Base-by-base conservation (phyloP, 2,113 vertebrate genomes). In the Cathartes aura region DNA sequence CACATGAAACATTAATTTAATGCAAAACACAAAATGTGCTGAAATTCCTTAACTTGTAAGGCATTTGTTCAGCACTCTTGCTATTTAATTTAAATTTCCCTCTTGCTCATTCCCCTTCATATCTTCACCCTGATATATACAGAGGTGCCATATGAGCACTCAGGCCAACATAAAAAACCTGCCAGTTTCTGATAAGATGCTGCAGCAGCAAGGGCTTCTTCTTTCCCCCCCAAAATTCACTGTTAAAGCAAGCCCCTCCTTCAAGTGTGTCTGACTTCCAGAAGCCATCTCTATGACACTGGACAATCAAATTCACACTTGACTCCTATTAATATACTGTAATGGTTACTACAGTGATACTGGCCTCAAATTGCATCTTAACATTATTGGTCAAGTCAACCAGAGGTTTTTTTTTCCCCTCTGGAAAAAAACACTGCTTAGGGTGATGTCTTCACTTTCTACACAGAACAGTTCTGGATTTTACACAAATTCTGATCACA, bases 71-170 rank as follows among this genome's bases (percentile, higher is more conserved):
- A 89, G 56, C 32, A n/a, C 21, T 50, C 34, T 40, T 73, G 36
- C 36, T 68, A 68, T 85, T 97, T 92, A 95, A 87, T 93, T 74
- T 91, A 64, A 36, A 80, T 91, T 88, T 87, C 92, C 82, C 84
- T 38, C 85, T 74, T 59, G 27, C 40, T 95, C 48, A 52, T 40
- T 55, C 34, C 45, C 34, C 23, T 78, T 82, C 18, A 0, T 55
- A 71, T 53, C 68, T 72, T 56, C 82, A 85, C 76, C 21, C 68
- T 9, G 30, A 43, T 43, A 85, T 17, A 68, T 6, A 68, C 80
- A 92, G 64, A 84, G 67, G 26, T 85, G 67, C 52, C 58, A 75
- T 36, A 85, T 0, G 11, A 92, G 89, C 0, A 0, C 24, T 43
- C 42, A 81, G 27, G 55, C 82, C 83, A 89, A 73, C 66, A 85